A percentile compares a stretch with the other conserved stretches of the same genome.
phyloP scores from a whole-genome alignment of 2,113 vertebrate species.

The Hydropotes inermis region DNA sequence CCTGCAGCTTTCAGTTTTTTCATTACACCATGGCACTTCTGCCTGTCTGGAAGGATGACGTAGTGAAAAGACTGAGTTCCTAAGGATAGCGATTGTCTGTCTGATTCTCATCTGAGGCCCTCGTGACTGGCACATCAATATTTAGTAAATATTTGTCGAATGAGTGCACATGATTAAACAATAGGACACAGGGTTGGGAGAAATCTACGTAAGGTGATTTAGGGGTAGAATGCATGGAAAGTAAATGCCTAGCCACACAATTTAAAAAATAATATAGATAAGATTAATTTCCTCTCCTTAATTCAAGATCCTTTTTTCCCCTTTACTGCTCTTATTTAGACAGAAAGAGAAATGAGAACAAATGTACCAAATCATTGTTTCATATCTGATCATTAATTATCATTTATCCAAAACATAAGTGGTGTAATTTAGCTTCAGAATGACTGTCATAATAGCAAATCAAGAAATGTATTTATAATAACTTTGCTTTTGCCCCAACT shows the following conservation, averaged over 20 bases:
- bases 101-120: background rate
- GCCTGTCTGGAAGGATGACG: background rate
- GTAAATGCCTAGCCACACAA: background rate
- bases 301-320: background rate
- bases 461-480: slow-evolving; percentile 31
- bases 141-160: background rate
- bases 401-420: slow-evolving; percentile 35
- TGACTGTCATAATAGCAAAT: slow-evolving; percentile 39
- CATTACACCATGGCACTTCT: background rate
- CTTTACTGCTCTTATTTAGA: slow-evolving; percentile 29
- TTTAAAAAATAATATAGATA: background rate
- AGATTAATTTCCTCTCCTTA: slow-evolving; percentile 18
- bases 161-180: background rate
- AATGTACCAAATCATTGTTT: slow-evolving; percentile 62
- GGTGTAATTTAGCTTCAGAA: slow-evolving; percentile 29
- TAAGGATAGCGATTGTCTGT: background rate
- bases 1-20: background rate
- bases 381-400: slow-evolving; percentile 61
- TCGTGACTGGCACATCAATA: background rate
- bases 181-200: background rate
- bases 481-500: background rate
- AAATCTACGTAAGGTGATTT: background rate
- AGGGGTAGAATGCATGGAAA: background rate
- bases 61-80: background rate
- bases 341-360: slow-evolving; percentile 64